Base-by-base conservation (phyloP, 2,888 invertebrate genomes). In the Lydus trimaculatus region DNA sequence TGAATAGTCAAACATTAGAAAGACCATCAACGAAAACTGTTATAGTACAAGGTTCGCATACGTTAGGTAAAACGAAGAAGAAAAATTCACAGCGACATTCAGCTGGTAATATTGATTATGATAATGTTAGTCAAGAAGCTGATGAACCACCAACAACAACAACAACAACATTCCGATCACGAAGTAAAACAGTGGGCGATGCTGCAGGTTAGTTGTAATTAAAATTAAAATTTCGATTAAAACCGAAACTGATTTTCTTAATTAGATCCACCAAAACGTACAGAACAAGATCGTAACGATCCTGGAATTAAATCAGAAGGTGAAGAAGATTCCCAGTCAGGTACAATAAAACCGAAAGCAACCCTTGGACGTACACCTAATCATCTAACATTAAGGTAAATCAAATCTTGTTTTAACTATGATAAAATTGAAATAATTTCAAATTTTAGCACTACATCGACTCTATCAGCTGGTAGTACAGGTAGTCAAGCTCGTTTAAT, bases 181-280 rank as follows among this genome's bases (percentile, higher is more conserved):
- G 97, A 79, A 96, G 96, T 87, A 96, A 94, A 87, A 97, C 96
- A n/a, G 90, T 96, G 75, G 94, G 95, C 76, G 96, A 97, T 84
- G 89, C 92, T 67, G 89, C 91, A 80, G 94, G 94, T 93, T 83
- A 83, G 84, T 61, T 33, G n/a, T n/a, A n/a, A n/a, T n/a, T n/a
- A 52, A 11, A 68, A 33, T 69, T 61, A 13, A 11, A 36, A 36
- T 15, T 36, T 36, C 11, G 13, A 36, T 36, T 36, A 36, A 36
- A n/a, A 13, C 6, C 7, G 7, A 43, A n/a, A 17, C 7, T 7
- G 17, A 43, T 17, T 43, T 43, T 17, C 1, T 17, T 43, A 4
- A 25, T 58, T 66, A 83, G 81, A 84, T 78, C 81, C 82, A 72
- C 83, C 77, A 63, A 85, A 87, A 80, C 84, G 82, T 72, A 60